A percentile compares a stretch with the other conserved stretches of the same genome.
Evolutionary conservation across 2,113 vertebrate species (phyloP).

Genomic region (Narcine bancroftii): DNA sequence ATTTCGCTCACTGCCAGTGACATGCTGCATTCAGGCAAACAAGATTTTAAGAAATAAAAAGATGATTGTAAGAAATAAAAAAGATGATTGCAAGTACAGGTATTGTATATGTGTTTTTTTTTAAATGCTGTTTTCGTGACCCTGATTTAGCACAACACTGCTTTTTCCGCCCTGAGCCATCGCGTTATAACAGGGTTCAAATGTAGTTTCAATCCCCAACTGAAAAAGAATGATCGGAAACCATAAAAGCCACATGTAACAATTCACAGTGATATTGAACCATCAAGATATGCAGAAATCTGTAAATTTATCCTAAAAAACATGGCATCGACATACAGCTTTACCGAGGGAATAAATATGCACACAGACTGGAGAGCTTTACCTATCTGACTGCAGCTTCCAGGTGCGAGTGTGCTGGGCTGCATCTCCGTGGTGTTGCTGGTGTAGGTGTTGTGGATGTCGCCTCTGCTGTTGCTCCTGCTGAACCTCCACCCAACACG

Average conservation of each 20-base stretch:
- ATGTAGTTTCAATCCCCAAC: not conserved
- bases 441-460: constrained; percentile 92
- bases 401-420: constrained; percentile 95
- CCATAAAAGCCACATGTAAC: not conserved
- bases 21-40: too few relatives aligned
- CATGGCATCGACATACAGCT: not conserved
- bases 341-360: not conserved
- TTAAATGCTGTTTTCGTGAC: too few relatives aligned
- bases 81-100: too few relatives aligned
- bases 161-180: too few relatives aligned
- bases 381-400: constrained; percentile 95
- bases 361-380: not conserved
- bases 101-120: too few relatives aligned
- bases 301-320: not conserved
- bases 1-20: too few relatives aligned
- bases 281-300: not conserved
- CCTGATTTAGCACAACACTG: too few relatives aligned
- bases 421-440: constrained; percentile 95
- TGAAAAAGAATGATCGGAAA: too few relatives aligned
- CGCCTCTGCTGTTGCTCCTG: constrained; percentile 95
- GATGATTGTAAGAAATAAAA: too few relatives aligned
- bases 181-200: too few relatives aligned
- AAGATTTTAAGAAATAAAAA: too few relatives aligned
- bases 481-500: constrained; percentile 96
- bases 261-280: not conserved